Conservation (phyloP, 2,888 invertebrate species). For the Trypoxylon attenuatum region DNA sequence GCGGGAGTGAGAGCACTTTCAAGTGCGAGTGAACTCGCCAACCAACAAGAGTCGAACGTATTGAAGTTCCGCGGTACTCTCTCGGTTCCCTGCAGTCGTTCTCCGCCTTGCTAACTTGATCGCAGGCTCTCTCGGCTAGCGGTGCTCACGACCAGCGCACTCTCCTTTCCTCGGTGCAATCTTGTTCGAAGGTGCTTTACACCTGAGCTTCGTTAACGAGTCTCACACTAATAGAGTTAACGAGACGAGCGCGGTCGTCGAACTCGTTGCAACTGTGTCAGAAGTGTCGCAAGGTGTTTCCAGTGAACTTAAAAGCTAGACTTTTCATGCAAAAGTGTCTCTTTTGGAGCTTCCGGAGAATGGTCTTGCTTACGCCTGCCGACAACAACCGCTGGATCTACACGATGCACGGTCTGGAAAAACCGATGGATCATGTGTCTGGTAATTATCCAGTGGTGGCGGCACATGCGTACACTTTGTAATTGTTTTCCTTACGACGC, state of each 20-base stretch:
- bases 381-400: constrained; percentile 65
- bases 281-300: not conserved
- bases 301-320: not conserved
- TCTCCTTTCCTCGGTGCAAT: too few relatives aligned
- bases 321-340: constrained; percentile 3
- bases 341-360: constrained; percentile 33
- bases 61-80: constrained; percentile 24
- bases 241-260: too few relatives aligned
- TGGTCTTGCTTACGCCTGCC: constrained; percentile 53
- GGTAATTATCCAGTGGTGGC: too few relatives aligned
- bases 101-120: constrained; percentile 17
- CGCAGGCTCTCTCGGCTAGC: constrained; percentile 17
- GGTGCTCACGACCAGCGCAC: not conserved
- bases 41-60: too few relatives aligned
- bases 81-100: constrained; percentile 29
- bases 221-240: too few relatives aligned
- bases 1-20: too few relatives aligned
- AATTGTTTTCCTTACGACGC: too few relatives aligned
- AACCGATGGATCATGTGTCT: constrained; percentile 60
- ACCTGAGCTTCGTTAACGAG: not conserved
- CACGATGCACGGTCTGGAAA: constrained; percentile 63
- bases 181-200: too few relatives aligned
- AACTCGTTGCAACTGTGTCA: too few relatives aligned
- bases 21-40: too few relatives aligned
- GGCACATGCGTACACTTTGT: too few relatives aligned